Conservation (phyloP, 2,113 vertebrate species). For the Cynocephalus volans region DNA sequence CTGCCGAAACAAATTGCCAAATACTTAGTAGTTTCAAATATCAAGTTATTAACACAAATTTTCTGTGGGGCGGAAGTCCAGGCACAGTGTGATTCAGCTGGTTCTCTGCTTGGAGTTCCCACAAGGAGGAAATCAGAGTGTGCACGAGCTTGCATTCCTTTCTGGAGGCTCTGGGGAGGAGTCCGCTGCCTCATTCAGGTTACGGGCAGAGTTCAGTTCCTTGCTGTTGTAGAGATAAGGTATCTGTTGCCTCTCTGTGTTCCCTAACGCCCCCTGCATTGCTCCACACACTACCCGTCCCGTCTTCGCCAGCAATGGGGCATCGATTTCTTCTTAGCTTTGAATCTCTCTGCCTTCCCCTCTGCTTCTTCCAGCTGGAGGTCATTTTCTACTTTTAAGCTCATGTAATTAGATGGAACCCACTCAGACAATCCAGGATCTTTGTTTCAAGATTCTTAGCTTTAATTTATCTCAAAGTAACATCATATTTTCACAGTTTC, state of each 20-base stretch:
- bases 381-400: background rate
- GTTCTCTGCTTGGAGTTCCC: background rate
- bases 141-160: background rate
- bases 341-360: background rate
- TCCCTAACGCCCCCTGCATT: background rate
- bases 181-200: background rate
- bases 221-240: background rate
- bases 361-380: background rate
- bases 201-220: background rate
- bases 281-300: background rate
- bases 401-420: background rate
- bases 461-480: background rate
- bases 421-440: background rate
- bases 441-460: background rate
- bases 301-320: background rate
- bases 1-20: background rate
- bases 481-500: background rate
- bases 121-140: background rate
- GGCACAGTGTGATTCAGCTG: background rate
- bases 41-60: background rate
- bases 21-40: background rate
- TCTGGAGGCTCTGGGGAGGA: background rate
- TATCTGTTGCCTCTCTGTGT: background rate
- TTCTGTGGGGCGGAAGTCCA: background rate
- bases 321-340: background rate